A percentile compares a stretch with the other conserved stretches of the same genome.
Evolutionary conservation across 2,797 vertebrate genomes (phyloP).

Genomic region (Distichodus sexfasciatus): DNA sequence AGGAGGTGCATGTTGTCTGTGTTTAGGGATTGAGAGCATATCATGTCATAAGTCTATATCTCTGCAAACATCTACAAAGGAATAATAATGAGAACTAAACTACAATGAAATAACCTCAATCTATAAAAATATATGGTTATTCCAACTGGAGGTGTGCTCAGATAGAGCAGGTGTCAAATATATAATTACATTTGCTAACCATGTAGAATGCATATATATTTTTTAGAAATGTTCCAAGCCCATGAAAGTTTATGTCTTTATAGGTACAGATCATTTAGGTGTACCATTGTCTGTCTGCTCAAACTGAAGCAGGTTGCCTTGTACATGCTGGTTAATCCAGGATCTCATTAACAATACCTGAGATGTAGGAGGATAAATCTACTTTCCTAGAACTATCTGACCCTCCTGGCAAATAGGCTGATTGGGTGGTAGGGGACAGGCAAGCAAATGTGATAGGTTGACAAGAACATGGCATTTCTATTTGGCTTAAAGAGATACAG

Average conservation of each 20-base stretch:
- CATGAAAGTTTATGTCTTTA: neutral
- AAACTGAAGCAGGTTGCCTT: neutral
- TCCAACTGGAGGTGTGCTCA: neutral
- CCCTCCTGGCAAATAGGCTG: constrained; percentile 1
- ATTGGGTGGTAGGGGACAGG: constrained; percentile 30
- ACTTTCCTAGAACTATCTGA: constrained; percentile 27
- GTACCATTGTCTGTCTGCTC: neutral
- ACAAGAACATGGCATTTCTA: neutral
- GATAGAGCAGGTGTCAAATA: too few species aligned
- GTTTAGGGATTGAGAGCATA: neutral
- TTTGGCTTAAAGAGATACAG: constrained; percentile 25
- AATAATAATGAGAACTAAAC: neutral
- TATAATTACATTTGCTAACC: too few species aligned
- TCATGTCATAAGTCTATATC: neutral
- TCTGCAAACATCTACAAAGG: neutral
- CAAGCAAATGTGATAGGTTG: constrained; percentile 28
- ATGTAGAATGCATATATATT: too few species aligned
- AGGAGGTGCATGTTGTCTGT: constrained; percentile 6
- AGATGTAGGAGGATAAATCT: constrained; percentile 43
- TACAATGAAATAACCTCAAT: neutral
- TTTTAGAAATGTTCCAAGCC: too few species aligned
- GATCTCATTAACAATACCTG: constrained; percentile 47
- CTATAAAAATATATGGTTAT: neutral
- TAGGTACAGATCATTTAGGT: neutral
- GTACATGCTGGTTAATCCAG: constrained; percentile 31